Evolutionary conservation across 2,888 invertebrate species (phyloP), one percentile per base, ranked within the genome.

Genomic region (Chouioia cunea): DNA sequence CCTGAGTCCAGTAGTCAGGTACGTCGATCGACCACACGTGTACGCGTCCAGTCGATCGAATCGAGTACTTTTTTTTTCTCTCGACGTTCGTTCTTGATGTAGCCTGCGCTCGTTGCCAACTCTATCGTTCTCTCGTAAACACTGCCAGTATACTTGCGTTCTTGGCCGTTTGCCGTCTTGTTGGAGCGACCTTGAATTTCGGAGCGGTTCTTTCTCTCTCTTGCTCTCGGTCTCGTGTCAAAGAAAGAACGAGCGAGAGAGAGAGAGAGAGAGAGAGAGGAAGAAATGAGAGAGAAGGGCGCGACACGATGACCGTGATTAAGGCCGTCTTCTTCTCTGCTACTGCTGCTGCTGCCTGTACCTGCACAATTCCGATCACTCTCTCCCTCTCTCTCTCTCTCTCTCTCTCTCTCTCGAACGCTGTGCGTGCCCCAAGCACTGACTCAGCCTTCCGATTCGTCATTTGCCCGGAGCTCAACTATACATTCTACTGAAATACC

Each of bases 171-270:
- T 10, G 36, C 36, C 36, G 36, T 10, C 36, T 36, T 48, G 48
- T 8, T 10, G 15, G 47, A 47, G n/a, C 16, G 16, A 16, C 48
- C 16, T 48, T 18, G 18, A n/a, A 18, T n/a, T 18, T n/a, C 18
- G 48, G 48, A 18, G 16, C 48, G 48, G 10, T 48, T 48, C 18
- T 48, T n/a, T 48, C 48, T 48, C 48, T 3, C 48, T 48, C 48
- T n/a, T n/a, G n/a, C n/a, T 48, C 48, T 73, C 74, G 65, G 73
- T 71, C 65, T 47, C 44, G 16, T 4, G 27, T 48, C 44, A 14
- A n/a, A n/a, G n/a, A n/a, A n/a, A n/a, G n/a, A n/a, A n/a, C n/a
- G n/a, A n/a, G n/a, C n/a, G n/a, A n/a, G n/a, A n/a, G n/a, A n/a
- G n/a, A n/a, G n/a, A n/a, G n/a, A n/a, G n/a, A n/a, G n/a, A n/a